A percentile compares a stretch with the other conserved stretches of the same genome.
These are phyloP conservation scores for Alectura lathami DNA, from an alignment of 2,113 vertebrate species.

Conservation along the genomic window DNA sequence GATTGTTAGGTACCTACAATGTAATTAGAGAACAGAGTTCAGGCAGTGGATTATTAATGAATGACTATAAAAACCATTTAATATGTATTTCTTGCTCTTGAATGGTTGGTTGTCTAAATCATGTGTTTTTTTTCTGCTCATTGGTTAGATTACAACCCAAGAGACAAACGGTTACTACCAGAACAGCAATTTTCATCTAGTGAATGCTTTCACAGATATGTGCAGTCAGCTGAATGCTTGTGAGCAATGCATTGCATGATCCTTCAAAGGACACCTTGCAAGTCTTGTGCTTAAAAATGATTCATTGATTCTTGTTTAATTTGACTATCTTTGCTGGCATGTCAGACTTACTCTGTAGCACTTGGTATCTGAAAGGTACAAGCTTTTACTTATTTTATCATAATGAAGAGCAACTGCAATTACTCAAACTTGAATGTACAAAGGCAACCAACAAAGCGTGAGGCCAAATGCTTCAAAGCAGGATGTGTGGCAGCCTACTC, in stretches of 20 bases:
- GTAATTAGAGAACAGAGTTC: conserved; percentile 5
- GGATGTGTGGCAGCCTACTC: not conserved
- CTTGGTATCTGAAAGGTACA: not conserved
- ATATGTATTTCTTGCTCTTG: not conserved
- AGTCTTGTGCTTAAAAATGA: not conserved
- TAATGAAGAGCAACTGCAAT: not conserved
- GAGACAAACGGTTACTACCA: not conserved
- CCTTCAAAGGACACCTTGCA: not conserved
- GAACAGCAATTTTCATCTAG: not conserved
- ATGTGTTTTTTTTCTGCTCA: not conserved
- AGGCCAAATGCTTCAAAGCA: not conserved
- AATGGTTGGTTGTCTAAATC: not conserved
- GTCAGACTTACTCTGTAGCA: not conserved
- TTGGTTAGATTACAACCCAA: not conserved
- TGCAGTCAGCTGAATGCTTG: not conserved
- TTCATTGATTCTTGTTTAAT: not conserved
- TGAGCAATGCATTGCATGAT: not conserved
- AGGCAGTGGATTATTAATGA: conserved; percentile 7
- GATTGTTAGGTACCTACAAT: not conserved
- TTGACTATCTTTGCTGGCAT: not conserved
- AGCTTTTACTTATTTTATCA: not conserved
- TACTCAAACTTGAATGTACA: not conserved
- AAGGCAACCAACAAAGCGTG: not conserved
- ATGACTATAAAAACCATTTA: not conserved
- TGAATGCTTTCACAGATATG: not conserved